Evolutionary conservation across 2,113 vertebrate species (phyloP).

Genomic region (Nesogale talazaci): DNA sequence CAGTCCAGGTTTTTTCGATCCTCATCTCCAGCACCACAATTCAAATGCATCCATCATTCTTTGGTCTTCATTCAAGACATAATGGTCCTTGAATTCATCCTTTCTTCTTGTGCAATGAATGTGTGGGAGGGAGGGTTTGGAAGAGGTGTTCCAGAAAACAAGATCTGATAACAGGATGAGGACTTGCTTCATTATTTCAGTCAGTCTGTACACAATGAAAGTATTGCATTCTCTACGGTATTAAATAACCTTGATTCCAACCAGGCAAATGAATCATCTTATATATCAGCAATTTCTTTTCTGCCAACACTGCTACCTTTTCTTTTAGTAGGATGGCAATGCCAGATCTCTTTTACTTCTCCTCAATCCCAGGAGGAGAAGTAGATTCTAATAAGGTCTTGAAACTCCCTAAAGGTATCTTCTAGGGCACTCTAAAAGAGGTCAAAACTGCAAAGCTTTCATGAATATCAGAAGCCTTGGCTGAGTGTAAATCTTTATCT

Average conservation of each 20-base stretch:
- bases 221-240: not conserved
- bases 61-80: not conserved
- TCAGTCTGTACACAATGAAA: not conserved
- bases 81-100: not conserved
- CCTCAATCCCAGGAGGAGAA: not conserved
- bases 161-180: not conserved
- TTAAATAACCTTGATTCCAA: not conserved
- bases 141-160: not conserved
- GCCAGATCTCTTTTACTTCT: not conserved
- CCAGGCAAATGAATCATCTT: not conserved
- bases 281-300: constrained; percentile 12
- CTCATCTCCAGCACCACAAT: no score
- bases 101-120: not conserved
- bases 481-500: not conserved
- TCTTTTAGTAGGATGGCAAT: constrained; percentile 16
- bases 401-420: not conserved
- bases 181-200: not conserved
- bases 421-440: constrained; percentile 6
- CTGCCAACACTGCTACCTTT: constrained; percentile 32
- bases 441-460: not conserved
- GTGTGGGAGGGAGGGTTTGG: no score
- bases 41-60: no score
- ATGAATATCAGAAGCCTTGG: not conserved
- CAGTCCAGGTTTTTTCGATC: not conserved
- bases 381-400: constrained; percentile 20